A percentile compares a stretch with the other conserved stretches of the same genome.
phyloP scores from a whole-genome alignment of 2,888 invertebrate species.

The Hymenopus coronatus region DNA sequence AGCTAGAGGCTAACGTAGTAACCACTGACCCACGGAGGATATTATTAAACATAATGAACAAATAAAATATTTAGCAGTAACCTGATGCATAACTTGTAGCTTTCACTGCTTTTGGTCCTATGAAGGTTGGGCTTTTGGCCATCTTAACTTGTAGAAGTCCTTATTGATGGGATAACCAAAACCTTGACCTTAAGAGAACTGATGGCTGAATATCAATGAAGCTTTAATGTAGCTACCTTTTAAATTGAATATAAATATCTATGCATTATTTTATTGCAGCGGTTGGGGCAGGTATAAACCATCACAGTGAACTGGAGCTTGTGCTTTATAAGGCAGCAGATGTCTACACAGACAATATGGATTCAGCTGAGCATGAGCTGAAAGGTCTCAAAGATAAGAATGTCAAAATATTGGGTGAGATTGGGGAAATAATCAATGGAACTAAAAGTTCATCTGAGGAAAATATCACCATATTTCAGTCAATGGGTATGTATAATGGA shows the following conservation, averaged over 20 bases:
- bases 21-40: no score
- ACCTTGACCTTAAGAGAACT: no score
- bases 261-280: conserved; percentile 45
- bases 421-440: conserved; percentile 54
- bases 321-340: conserved; percentile 51
- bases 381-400: conserved; percentile 51
- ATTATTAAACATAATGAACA: no score
- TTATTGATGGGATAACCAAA: no score
- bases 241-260: not conserved
- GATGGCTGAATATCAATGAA: no score
- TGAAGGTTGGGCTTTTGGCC: no score
- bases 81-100: no score
- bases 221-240: not conserved
- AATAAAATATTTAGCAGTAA: no score
- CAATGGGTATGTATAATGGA: conserved; percentile 51
- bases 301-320: conserved; percentile 53
- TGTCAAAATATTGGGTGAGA: conserved; percentile 53
- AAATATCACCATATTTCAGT: conserved; percentile 59
- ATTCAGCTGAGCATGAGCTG: conserved; percentile 53
- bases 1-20: no score
- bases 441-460: conserved; percentile 40
- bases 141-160: no score
- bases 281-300: conserved; percentile 55
- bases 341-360: conserved; percentile 57
- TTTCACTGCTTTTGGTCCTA: no score